A percentile compares a stretch with the other conserved stretches of the same genome.
Evolutionary conservation across 2,797 vertebrate genomes (phyloP).

Genomic region (Chaenodraco wilsoni): DNA sequence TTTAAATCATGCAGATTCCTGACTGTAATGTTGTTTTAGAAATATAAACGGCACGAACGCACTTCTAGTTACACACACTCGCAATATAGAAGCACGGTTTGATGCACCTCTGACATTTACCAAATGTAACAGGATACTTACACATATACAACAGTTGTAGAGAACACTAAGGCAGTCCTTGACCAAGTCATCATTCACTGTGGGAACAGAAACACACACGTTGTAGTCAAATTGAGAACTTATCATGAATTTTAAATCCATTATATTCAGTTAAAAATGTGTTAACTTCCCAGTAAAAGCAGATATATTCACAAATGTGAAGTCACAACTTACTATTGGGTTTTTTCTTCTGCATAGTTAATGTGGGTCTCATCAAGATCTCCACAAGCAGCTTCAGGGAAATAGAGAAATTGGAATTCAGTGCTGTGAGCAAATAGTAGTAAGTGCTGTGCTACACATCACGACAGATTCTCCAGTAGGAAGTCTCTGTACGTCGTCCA

Average conservation of each 20-base stretch:
- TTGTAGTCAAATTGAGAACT: not conserved
- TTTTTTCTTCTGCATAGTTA: conserved; percentile 94
- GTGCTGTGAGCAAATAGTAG: not conserved
- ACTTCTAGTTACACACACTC: not conserved
- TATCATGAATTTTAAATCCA: not conserved
- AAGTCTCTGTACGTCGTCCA: not conserved
- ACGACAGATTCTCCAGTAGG: not conserved
- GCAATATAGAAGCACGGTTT: not conserved
- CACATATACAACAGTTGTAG: conserved; percentile 99
- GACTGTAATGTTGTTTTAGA: not conserved
- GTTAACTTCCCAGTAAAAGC: not conserved
- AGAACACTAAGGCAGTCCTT: conserved; percentile 98
- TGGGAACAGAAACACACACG: conserved; percentile 36
- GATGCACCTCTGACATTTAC: not conserved
- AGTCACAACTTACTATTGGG: conserved; percentile 89
- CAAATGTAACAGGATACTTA: conserved; percentile 81
- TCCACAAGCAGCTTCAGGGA: conserved; percentile 92
- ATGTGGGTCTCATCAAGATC: conserved; percentile 96
- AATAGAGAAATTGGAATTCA: conserved; percentile 18
- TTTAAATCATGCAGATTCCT: not conserved
- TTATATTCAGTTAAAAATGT: not conserved
- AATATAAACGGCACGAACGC: not conserved
- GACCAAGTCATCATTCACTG: conserved; percentile 97
- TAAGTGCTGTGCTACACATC: not conserved
- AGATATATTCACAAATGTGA: not conserved